A percentile compares a stretch with the other conserved stretches of the same genome.
Conservation (phyloP, 35 echinoderm and acorn worm genomes). For the Nesometra sesokonis region DNA sequence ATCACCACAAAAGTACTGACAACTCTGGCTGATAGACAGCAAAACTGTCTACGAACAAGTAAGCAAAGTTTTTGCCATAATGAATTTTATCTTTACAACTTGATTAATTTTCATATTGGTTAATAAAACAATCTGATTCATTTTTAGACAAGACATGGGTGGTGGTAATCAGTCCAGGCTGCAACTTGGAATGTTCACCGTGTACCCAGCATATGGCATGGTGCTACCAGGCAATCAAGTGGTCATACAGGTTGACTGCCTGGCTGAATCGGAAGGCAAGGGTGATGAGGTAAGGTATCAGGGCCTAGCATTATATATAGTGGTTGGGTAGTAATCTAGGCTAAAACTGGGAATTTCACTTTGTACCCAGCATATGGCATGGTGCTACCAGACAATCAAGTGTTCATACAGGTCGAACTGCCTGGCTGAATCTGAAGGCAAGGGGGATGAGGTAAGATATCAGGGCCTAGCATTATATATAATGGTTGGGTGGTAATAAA, state of each 20-base stretch:
- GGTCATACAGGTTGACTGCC: constrained; percentile 75
- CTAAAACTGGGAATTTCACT: constrained; percentile 93
- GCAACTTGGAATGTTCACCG: constrained; percentile 94
- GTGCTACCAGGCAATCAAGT: constrained; percentile 67
- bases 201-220: constrained; percentile 92
- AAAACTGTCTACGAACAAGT: too few species aligned
- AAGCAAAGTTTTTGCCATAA: too few species aligned
- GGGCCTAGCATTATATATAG: too few species aligned
- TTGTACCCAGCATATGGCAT: constrained; percentile 85
- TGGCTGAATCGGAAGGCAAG: constrained; percentile 55
- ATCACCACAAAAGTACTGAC: too few species aligned
- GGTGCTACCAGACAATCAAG: constrained; percentile 56
- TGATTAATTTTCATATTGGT: too few species aligned
- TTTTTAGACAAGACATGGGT: constrained; percentile 67
- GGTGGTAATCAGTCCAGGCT: constrained; percentile 83
- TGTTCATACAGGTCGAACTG: constrained; percentile 75
- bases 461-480: too few species aligned
- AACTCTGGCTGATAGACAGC: too few species aligned
- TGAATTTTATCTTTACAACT: too few species aligned
- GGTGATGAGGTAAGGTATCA: constrained; percentile 95
- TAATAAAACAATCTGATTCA: too few species aligned
- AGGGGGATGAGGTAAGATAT: too few species aligned
- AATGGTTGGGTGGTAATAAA: constrained; percentile 69
- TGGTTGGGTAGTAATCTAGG: constrained; percentile 77
- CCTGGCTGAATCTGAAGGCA: constrained; percentile 49